Conservation (phyloP, 2,888 invertebrate genomes). For the Acanthosoma haemorrhoidale region DNA sequence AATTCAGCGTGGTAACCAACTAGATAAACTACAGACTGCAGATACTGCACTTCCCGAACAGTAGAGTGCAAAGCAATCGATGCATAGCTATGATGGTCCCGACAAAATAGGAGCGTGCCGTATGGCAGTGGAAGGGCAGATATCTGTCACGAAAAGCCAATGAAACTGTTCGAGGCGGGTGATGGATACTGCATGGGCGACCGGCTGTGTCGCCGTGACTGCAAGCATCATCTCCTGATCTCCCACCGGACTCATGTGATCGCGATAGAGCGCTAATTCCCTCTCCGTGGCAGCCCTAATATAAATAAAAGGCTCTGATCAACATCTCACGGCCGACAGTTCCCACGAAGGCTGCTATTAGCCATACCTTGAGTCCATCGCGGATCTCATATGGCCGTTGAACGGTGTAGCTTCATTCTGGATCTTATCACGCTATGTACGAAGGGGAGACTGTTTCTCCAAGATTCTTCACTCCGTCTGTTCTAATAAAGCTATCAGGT, state of each 20-base stretch:
- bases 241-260: no score
- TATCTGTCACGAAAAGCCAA: slow-evolving; percentile 8
- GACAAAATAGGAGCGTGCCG: no score
- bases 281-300: neutral
- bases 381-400: neutral
- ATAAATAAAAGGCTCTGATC: neutral
- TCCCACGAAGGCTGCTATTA: slow-evolving; percentile 2
- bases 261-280: neutral
- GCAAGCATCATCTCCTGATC: neutral
- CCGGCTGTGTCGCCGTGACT: slow-evolving; percentile 9
- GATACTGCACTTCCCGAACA: no score
- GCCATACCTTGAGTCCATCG: no score
- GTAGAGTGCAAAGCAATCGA: no score
- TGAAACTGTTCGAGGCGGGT: neutral
- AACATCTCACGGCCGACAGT: neutral
- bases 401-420: neutral
- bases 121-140: no score
- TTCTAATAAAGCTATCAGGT: no score
- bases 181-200: neutral
- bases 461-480: no score
- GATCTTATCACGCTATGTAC: neutral
- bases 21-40: no score
- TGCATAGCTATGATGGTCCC: no score
- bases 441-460: neutral
- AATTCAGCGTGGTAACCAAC: no score